These are phyloP conservation scores for Scrobipalpa atriplicella DNA, from an alignment of 2,888 invertebrate species.

Conservation along the genomic window DNA sequence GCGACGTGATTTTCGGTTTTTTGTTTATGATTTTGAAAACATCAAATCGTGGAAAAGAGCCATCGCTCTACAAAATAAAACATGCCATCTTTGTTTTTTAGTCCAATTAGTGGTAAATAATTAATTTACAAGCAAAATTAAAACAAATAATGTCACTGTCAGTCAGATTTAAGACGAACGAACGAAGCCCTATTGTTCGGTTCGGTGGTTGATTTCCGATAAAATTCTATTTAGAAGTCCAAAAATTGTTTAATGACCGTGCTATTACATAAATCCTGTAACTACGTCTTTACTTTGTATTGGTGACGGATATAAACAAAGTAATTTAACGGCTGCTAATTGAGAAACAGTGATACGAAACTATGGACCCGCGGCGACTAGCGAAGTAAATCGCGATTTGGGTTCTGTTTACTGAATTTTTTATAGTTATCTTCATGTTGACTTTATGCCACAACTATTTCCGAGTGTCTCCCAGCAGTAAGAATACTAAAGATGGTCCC, in stretches of 20 bases:
- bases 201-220: slow-evolving; percentile 1
- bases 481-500: slow-evolving; percentile 66
- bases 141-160: slow-evolving; percentile 24
- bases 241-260: slow-evolving; percentile 14
- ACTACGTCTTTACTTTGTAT: not conserved
- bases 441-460: slow-evolving; percentile 80
- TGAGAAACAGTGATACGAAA: slow-evolving; percentile 5
- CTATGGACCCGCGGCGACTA: slow-evolving; percentile 21
- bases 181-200: slow-evolving; percentile 15
- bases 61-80: not conserved
- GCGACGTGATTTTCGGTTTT: not conserved
- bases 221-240: slow-evolving; percentile 18
- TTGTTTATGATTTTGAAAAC: not conserved
- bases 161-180: not conserved
- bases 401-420: slow-evolving; percentile 19
- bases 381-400: slow-evolving; percentile 15
- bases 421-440: slow-evolving; percentile 69
- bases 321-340: not conserved
- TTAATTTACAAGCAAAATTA: not conserved
- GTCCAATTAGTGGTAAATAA: not conserved
- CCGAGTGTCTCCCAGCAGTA: slow-evolving; percentile 68
- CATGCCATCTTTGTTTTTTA: not conserved
- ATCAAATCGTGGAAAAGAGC: not conserved
- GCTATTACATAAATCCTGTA: slow-evolving; percentile 18
- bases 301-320: not conserved